These are phyloP conservation scores for Nudaria mundana DNA, from an alignment of 2,888 invertebrate species.

Conservation along the genomic window DNA sequence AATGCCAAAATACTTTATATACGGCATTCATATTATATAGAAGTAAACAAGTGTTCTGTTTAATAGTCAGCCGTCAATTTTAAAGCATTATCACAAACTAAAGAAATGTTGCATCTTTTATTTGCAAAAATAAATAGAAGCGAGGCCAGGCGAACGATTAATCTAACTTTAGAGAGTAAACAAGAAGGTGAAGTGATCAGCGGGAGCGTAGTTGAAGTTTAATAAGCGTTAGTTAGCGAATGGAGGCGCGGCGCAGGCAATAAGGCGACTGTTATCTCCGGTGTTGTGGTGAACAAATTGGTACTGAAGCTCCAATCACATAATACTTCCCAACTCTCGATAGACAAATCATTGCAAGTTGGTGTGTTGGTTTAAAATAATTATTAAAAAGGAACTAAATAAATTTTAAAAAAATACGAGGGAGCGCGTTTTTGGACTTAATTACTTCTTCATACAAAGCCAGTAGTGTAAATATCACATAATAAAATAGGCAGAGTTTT, in stretches of 20 bases:
- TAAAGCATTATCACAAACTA: conserved; percentile 6
- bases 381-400: too few species aligned
- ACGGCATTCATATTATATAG: conserved; percentile 1
- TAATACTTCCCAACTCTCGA: too few species aligned
- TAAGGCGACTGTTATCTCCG: conserved; percentile 76
- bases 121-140: conserved; percentile 56
- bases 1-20: conserved; percentile 19
- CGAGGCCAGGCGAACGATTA: conserved; percentile 67
- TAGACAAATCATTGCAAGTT: too few species aligned
- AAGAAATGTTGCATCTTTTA: conserved; percentile 34
- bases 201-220: conserved; percentile 77
- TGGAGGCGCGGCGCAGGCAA: conserved; percentile 62
- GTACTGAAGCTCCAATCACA: conserved; percentile 34
- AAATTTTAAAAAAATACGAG: neutral
- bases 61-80: conserved; percentile 20
- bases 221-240: conserved; percentile 78
- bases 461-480: conserved; percentile 38
- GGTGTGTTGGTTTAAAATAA: neutral
- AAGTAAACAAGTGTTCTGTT: conserved; percentile 21
- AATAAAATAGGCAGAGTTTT: conserved; percentile 58
- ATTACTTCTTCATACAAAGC: conserved; percentile 20
- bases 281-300: conserved; percentile 62
- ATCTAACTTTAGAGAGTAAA: conserved; percentile 78
- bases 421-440: neutral
- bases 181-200: conserved; percentile 80